These are phyloP conservation scores for Isoperla grammatica DNA, from an alignment of 2,888 invertebrate species.

Conservation along the genomic window DNA sequence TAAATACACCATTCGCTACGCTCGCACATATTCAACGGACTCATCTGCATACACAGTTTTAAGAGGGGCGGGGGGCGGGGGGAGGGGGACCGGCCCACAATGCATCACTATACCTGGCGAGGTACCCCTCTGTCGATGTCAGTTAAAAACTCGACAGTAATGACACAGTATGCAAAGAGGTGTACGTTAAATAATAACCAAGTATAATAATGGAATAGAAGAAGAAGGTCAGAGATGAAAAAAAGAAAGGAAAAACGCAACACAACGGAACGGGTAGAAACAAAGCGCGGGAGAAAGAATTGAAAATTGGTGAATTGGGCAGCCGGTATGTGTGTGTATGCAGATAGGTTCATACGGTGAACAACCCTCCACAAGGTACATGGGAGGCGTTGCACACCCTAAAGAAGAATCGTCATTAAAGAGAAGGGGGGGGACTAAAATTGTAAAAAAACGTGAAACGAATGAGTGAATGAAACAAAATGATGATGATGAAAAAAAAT, in stretches of 20 bases:
- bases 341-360: not conserved
- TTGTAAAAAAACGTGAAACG: no score
- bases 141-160: not conserved
- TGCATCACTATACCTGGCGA: slow-evolving; percentile 3
- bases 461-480: not conserved
- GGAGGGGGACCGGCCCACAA: not conserved
- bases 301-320: not conserved
- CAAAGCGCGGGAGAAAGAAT: not conserved
- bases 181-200: slow-evolving; percentile 8
- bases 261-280: not conserved
- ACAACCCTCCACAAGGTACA: not conserved
- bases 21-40: not conserved
- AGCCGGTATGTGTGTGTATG: not conserved
- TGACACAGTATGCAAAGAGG: slow-evolving; percentile 17
- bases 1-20: slow-evolving; percentile 11
- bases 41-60: slow-evolving; percentile 5
- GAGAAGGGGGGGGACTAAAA: not conserved
- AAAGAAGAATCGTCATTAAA: not conserved
- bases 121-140: not conserved
- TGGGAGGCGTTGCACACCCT: not conserved
- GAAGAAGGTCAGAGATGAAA: not conserved
- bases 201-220: not conserved
- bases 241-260: not conserved
- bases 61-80: not conserved
- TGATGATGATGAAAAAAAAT: slow-evolving; percentile 5